These are phyloP conservation scores for Felis chaus DNA, from an alignment of 2,113 vertebrate genomes.

Conservation along the genomic window DNA sequence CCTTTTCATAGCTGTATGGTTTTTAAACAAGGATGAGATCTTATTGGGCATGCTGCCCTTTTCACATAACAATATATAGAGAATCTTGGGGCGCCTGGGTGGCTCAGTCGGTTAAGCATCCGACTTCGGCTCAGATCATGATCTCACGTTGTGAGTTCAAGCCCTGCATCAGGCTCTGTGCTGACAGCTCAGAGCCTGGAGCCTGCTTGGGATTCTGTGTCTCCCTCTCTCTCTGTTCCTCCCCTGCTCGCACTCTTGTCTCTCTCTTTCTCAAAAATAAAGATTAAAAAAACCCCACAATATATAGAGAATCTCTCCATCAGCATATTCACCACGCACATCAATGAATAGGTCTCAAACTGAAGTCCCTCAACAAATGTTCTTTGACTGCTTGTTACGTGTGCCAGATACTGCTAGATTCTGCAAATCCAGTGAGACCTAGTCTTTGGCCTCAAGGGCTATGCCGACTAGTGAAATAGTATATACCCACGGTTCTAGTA, in stretches of 20 bases:
- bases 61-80: background rate
- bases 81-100: too few relatives aligned
- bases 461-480: background rate
- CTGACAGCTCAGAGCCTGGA: too few relatives aligned
- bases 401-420: background rate
- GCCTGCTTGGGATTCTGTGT: too few relatives aligned
- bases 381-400: background rate
- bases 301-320: background rate
- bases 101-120: too few relatives aligned
- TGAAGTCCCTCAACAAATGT: background rate
- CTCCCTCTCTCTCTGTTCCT: too few relatives aligned
- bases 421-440: background rate
- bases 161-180: too few relatives aligned
- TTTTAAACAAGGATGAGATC: conserved; percentile 20
- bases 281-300: background rate
- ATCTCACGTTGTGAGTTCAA: too few relatives aligned
- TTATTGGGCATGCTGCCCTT: background rate
- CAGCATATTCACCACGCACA: background rate
- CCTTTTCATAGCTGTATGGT: conserved; percentile 3
- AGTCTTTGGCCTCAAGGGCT: background rate
- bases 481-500: background rate
- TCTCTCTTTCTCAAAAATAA: too few relatives aligned
- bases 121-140: too few relatives aligned
- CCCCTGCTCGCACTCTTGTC: too few relatives aligned
- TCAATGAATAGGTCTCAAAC: background rate